Evolutionary conservation across 2,797 vertebrate species (phyloP), one percentile per base, ranked within the genome.

Genomic region (Sternotherus odoratus): DNA sequence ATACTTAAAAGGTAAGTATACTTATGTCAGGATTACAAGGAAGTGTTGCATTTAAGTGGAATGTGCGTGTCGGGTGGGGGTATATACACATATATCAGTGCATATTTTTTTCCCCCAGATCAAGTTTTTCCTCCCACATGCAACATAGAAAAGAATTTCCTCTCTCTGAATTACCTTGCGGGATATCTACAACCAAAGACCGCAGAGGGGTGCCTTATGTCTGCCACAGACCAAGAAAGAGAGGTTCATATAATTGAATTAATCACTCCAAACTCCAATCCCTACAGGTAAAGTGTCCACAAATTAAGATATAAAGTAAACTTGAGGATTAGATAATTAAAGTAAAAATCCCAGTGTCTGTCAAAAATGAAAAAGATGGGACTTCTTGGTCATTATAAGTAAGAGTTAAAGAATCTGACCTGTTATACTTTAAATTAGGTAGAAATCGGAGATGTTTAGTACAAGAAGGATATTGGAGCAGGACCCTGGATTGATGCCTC

Each of bases 121-220:
- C 98, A 98, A 49, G 96, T 98, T 80, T 99, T 99, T 95, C 98
- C 99, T 91, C 98, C 98, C 54, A 98, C 94, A 0, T 99, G 99
- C 97, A 98, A 98, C 93, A 99, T 99, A 79, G 98, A 99, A 90
- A 99, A 98, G 96, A 99, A 98, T 96, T 99, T 99, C 96, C 98
- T 99, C 79, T 99, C 99, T 2, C 97, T 99, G 96, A 99, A 99
- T 98, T 99, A 99, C 97, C 98, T 99, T 94, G 99, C 99, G n/a
- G 98, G 98, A 91, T 99, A 99, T 88, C 95, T 99, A 30, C 98
- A 99, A 82, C 98, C 98, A 2, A 99, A 99, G 96, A 84, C 98
- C 8, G 99, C 99, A 16, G 98, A 98, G 60, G 99, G 99, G 0
- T 99, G 99, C 74, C 95, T 99, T 79, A 96, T 99, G 69, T 98